Conservation (phyloP, 2,888 invertebrate genomes). For the Hypsopygia costalis region DNA sequence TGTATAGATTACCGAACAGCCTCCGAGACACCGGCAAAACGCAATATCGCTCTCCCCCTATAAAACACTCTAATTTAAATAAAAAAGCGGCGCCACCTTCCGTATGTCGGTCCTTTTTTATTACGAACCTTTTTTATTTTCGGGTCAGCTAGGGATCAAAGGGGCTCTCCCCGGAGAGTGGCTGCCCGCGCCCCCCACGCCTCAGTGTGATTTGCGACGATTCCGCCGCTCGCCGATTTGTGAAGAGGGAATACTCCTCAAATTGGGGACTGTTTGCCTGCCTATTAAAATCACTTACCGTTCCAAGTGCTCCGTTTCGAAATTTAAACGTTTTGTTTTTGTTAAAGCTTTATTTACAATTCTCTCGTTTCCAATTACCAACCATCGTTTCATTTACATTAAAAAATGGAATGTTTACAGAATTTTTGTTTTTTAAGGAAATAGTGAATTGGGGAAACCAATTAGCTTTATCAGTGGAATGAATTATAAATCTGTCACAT, state of each 20-base stretch:
- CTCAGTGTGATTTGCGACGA: conserved; percentile 74
- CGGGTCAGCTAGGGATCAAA: conserved; percentile 80
- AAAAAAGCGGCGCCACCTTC: conserved; percentile 80
- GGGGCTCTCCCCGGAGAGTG: conserved; percentile 70
- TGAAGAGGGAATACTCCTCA: conserved; percentile 74
- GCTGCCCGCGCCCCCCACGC: conserved; percentile 35
- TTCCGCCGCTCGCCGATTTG: conserved; percentile 73
- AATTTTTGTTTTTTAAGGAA: not conserved
- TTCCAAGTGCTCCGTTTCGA: conserved; percentile 43
- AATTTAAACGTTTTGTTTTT: conserved; percentile 45
- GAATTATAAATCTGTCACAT: conserved; percentile 16
- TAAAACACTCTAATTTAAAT: conserved; percentile 81
- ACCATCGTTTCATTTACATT: not conserved
- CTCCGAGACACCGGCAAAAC: conserved; percentile 73
- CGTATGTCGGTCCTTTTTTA: conserved; percentile 80
- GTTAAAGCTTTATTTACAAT: conserved; percentile 36
- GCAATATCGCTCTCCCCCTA: conserved; percentile 78
- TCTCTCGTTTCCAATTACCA: conserved; percentile 29
- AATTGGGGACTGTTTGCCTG: conserved; percentile 72
- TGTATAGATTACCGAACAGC: conserved; percentile 62
- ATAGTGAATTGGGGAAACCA: conserved; percentile 8
- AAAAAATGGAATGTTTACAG: not conserved
- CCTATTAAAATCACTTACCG: conserved; percentile 76
- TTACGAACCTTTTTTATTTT: conserved; percentile 80
- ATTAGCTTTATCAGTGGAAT: conserved; percentile 17